Conservation (phyloP, 1,140 invertebrate species). For the Bombus breviceps region DNA sequence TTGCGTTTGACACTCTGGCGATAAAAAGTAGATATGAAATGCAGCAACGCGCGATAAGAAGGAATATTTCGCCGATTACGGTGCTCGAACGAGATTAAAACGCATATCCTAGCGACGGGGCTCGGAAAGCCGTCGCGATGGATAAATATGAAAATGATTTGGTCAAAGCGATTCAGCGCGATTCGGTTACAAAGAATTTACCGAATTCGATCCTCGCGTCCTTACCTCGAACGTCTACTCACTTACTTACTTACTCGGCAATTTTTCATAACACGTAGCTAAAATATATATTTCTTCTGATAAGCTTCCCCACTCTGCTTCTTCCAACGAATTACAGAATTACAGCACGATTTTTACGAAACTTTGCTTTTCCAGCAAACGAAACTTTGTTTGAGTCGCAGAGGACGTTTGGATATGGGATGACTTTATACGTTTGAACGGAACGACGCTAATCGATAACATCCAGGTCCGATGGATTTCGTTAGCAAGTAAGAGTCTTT, state of each 20-base stretch:
- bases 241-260: no score
- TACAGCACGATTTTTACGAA: background rate
- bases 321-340: background rate
- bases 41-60: background rate
- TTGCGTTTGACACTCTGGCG: background rate
- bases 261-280: background rate
- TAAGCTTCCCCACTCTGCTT: background rate
- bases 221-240: no score
- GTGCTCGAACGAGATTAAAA: background rate
- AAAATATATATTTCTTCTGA: background rate
- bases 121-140: background rate
- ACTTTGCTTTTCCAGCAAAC: background rate
- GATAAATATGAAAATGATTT: background rate
- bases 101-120: background rate
- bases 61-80: background rate
- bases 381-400: constrained; percentile 2
- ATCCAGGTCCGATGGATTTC: background rate
- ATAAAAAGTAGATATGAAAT: constrained; percentile 9
- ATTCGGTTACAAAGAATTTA: background rate
- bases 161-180: background rate
- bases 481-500: background rate
- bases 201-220: no score
- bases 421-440: background rate
- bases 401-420: background rate
- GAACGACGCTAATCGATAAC: constrained; percentile 17